These are phyloP conservation scores for Sturnira hondurensis DNA, from an alignment of 2,113 vertebrate species.

Conservation along the genomic window DNA sequence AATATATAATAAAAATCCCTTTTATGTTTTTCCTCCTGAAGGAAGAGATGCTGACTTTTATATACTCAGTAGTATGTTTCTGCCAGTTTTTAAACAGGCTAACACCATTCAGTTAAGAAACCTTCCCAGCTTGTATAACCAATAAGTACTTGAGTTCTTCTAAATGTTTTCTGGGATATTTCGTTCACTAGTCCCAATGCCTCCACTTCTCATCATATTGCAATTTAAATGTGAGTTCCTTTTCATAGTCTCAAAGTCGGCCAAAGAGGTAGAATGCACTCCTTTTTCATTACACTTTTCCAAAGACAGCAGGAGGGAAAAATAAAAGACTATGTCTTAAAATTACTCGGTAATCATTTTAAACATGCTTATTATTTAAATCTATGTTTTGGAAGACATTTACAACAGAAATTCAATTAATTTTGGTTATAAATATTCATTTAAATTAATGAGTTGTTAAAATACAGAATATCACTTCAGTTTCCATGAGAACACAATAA, in stretches of 20 bases:
- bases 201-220: slow-evolving; percentile 10
- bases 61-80: neutral
- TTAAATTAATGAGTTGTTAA: slow-evolving; percentile 51
- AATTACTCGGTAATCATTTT: slow-evolving; percentile 5
- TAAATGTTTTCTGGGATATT: neutral
- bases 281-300: slow-evolving; percentile 4
- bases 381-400: neutral
- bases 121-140: neutral
- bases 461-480: slow-evolving; percentile 31
- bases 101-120: neutral
- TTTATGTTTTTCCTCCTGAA: neutral
- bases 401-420: slow-evolving; percentile 34
- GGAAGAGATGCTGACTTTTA: slow-evolving; percentile 26
- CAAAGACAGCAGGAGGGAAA: neutral
- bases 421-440: slow-evolving; percentile 35
- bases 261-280: neutral
- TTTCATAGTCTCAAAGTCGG: neutral
- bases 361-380: neutral
- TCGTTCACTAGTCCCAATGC: neutral
- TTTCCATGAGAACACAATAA: neutral
- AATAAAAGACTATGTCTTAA: neutral
- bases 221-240: slow-evolving; percentile 32
- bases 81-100: neutral
- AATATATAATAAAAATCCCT: neutral
- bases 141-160: slow-evolving; percentile 20